A percentile compares a stretch with the other conserved stretches of the same genome.
Conservation (phyloP, 2,888 invertebrate genomes). For the Germaria angustata region DNA sequence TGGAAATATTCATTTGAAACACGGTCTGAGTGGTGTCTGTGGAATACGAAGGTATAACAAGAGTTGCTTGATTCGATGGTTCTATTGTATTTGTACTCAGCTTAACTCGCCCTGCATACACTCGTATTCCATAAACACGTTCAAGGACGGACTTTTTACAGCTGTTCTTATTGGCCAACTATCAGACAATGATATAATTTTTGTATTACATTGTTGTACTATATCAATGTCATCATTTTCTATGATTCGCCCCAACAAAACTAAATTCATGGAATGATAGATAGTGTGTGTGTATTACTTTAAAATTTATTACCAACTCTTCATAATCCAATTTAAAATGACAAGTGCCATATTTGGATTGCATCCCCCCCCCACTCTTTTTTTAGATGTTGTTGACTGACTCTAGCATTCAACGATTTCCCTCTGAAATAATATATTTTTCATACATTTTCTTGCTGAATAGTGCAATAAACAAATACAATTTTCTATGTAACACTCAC, state of each 20-base stretch:
- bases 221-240: neutral
- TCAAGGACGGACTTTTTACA: neutral
- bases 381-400: neutral
- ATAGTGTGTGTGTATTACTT: neutral
- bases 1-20: slow-evolving; percentile 1
- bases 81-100: neutral
- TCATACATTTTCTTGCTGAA: neutral
- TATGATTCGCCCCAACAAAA: neutral
- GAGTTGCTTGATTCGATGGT: neutral
- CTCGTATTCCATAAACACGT: too few species aligned
- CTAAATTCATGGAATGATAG: too few species aligned
- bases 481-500: slow-evolving; percentile 31
- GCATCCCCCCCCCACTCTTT: neutral
- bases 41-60: neutral
- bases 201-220: neutral
- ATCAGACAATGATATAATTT: neutral
- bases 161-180: neutral
- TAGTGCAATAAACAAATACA: slow-evolving; percentile 1
- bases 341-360: slow-evolving; percentile 14
- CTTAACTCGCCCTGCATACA: too few species aligned
- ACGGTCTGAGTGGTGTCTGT: neutral
- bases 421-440: neutral
- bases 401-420: neutral
- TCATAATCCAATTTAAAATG: slow-evolving; percentile 29
- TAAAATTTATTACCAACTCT: slow-evolving; percentile 1